A percentile compares a stretch with the other conserved stretches of the same genome.
These are phyloP conservation scores for Salmo trutta DNA, from an alignment of 2,797 vertebrate genomes.

Conservation along the genomic window DNA sequence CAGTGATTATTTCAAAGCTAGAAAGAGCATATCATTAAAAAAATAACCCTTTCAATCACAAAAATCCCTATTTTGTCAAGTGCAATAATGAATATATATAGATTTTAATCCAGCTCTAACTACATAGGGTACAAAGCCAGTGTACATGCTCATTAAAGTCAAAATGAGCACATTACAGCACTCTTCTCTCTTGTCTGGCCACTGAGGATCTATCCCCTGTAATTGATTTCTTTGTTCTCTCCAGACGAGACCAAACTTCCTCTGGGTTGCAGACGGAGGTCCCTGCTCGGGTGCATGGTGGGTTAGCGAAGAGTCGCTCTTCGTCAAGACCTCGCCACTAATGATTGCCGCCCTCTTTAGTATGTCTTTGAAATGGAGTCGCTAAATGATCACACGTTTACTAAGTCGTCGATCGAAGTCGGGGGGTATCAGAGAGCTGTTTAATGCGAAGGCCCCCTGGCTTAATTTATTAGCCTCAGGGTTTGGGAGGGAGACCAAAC, in stretches of 20 bases:
- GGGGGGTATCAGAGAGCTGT: constrained; percentile 20
- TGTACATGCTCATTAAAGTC: too few relatives aligned
- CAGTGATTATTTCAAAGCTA: background rate
- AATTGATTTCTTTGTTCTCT: background rate
- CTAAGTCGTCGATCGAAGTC: constrained; percentile 38
- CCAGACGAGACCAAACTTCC: too few relatives aligned
- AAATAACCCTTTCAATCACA: background rate
- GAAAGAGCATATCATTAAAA: background rate
- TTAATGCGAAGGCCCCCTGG: background rate
- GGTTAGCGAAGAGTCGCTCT: too few relatives aligned
- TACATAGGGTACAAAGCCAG: too few relatives aligned
- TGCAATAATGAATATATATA: background rate
- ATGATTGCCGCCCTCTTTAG: constrained; percentile 2
- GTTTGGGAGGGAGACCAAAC: background rate
- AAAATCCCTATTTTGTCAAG: background rate
- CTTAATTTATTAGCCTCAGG: constrained; percentile 17
- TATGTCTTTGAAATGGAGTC: constrained; percentile 35
- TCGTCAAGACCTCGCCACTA: background rate
- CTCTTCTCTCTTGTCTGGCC: background rate
- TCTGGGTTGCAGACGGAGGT: too few relatives aligned
- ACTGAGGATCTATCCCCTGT: background rate
- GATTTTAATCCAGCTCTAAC: too few relatives aligned
- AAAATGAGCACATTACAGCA: too few relatives aligned
- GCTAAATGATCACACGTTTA: constrained; percentile 37
- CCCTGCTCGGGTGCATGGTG: too few relatives aligned